phyloP scores from a whole-genome alignment of 37 sponge, comb jelly and placozoan species.

The Mnemiopsis leidyi region DNA sequence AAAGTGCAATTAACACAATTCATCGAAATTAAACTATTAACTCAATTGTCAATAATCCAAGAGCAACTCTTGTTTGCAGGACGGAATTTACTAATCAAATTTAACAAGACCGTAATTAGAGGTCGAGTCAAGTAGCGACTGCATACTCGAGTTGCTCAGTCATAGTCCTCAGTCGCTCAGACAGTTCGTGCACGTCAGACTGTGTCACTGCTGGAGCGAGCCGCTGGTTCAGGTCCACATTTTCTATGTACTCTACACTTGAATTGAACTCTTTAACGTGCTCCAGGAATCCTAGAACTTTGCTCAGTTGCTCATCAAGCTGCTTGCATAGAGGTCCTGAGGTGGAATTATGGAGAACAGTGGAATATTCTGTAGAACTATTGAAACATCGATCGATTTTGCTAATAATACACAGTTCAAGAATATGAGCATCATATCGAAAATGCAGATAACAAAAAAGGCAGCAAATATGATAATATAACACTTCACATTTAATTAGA shows the following conservation, averaged over 20 bases:
- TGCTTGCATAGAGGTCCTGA: slow-evolving; percentile 43
- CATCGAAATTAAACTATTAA: too few species aligned
- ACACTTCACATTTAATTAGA: too few species aligned
- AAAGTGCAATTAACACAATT: too few species aligned
- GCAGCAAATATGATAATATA: too few species aligned
- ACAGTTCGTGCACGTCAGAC: not conserved
- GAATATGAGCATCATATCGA: too few species aligned
- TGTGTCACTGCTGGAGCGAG: not conserved
- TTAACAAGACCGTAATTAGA: too few species aligned
- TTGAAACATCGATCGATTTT: not conserved
- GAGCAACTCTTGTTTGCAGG: too few species aligned
- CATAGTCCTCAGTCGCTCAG: slow-evolving; percentile 19
- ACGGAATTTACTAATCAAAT: too few species aligned
- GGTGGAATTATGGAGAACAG: not conserved
- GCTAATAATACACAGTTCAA: too few species aligned
- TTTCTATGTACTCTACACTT: not conserved
- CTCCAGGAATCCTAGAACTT: not conserved
- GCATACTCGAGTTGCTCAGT: not conserved
- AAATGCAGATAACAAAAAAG: too few species aligned
- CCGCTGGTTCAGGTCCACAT: not conserved
- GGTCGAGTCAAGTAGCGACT: too few species aligned
- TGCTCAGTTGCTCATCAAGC: slow-evolving; percentile 48
- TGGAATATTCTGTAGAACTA: not conserved
- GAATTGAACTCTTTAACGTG: slow-evolving; percentile 26
- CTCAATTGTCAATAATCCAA: too few species aligned